Base-by-base conservation (phyloP, 2,113 vertebrate species). In the Panurus biarmicus region DNA sequence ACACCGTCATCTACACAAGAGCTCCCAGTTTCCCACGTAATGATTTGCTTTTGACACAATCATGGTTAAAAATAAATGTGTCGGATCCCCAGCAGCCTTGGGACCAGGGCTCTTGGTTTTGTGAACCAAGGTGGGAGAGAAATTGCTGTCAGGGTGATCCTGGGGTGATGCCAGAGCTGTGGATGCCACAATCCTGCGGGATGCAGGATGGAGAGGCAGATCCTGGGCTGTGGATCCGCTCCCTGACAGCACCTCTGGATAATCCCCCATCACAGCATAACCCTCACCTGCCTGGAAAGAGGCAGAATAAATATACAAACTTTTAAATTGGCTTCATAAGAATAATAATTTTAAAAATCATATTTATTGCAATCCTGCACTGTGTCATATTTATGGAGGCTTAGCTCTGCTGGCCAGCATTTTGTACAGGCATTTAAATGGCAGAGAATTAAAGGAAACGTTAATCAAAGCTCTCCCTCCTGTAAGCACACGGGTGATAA, bases 381-480 rank as follows among this genome's bases (percentile, higher is more conserved):
- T 4, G 35, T 79, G 71, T 38, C 31, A 4, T 64, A 18, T 82
- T 85, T 73, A 40, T 10, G 2, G 38, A 79, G 91, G 78, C 64
- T 94, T 45, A 93, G 93, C 60, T 67, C 47, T 61, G 66, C 87
- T 58, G 85, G 74, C 78, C 91, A 87, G 10, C 4, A 0, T 36
- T 89, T 80, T 67, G 82, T 64, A 54, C 78, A 45, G 70, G 82
- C 74, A 74, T 48, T 89, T 79, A 91, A 85, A 80, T 6, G 58
- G 85, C 78, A 67, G 64, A 56, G 84, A 94, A 85, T 94, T 82
- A 94, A 75, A 94, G 85, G 61, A n/a, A 69, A 40, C 2, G 3
- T 90, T 94, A 89, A 92, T 87, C 91, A 89, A 79, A 72, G 22
- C 91, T 76, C 57, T 78, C 79, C 6, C 38, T 85, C 75, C 89